Percentiles rank a stretch among this genome's conserved stretches.
Evolutionary conservation across 2,888 invertebrate genomes (phyloP).

Genomic region (Andrena fulva): DNA sequence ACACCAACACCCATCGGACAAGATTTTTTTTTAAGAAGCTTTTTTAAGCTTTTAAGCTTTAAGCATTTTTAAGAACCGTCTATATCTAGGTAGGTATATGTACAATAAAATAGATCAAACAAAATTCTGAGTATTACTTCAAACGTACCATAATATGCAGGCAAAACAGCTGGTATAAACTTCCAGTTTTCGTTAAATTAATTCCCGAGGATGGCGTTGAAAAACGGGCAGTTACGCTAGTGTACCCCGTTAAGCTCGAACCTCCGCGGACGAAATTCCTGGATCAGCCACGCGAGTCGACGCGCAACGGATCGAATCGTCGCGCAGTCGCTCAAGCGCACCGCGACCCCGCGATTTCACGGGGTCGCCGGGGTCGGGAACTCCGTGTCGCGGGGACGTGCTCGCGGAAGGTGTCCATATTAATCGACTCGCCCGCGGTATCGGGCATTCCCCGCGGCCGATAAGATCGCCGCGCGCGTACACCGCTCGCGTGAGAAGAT

Average conservation of each 20-base stretch:
- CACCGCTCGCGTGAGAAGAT: slow-evolving; percentile 68
- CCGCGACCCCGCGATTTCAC: slow-evolving; percentile 32
- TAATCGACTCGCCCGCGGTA: slow-evolving; percentile 36
- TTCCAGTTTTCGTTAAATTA: too few species aligned
- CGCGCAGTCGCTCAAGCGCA: neutral
- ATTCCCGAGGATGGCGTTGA: too few species aligned
- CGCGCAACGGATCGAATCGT: neutral
- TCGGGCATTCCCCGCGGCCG: slow-evolving; percentile 58
- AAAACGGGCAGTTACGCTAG: too few species aligned
- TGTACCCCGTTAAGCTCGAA: neutral
- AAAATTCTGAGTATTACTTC: too few species aligned
- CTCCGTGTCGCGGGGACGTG: neutral
- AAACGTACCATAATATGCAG: too few species aligned
- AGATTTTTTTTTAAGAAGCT: too few species aligned
- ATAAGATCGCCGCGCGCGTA: slow-evolving; percentile 56
- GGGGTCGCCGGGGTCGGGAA: neutral
- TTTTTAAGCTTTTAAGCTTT: too few species aligned
- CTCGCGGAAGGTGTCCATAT: slow-evolving; percentile 21
- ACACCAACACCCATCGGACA: too few species aligned
- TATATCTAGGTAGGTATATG: too few species aligned
- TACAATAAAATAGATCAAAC: too few species aligned
- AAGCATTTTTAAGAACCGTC: too few species aligned
- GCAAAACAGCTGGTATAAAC: too few species aligned
- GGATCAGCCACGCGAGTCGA: slow-evolving; percentile 24
- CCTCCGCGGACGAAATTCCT: neutral